Evolutionary conservation across 2,888 invertebrate genomes (phyloP), one percentile per base, ranked within the genome.

Genomic region (Ethmia dodecea): DNA sequence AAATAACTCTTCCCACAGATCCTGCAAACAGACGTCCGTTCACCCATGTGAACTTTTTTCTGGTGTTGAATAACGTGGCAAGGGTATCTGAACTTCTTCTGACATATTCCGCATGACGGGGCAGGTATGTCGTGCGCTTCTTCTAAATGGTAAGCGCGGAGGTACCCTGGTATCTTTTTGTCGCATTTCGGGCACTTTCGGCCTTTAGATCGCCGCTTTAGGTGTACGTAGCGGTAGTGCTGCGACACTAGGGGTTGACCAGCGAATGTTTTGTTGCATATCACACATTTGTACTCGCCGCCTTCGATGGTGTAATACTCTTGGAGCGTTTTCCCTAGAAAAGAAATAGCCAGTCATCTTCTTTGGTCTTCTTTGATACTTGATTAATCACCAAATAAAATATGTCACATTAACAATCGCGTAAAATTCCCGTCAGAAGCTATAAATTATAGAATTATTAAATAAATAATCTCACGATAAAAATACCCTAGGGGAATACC

Each of bases 211-310:
- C 70, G 49, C 3, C 51, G 48, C 35, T 73, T 69, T 4, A 72
- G 42, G 20, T 77, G 76, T 0, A 74, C 69, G 31, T 61, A 66
- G 2, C 67, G 45, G 40, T 70, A 68, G 40, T 76, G 76, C 27
- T 75, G 72, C 0, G 65, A 68, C 13, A 76, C 60, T 2, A 63
- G 52, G 0, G 67, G 63, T 12, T 64, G 60, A 2, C 60, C 62
- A 1, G 55, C 52, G 48, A 61, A 76, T 0, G 36, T 32, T 20
- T 58, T 63, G 0, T 46, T 40, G 42, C 76, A 76, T 2, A 43
- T 25, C 24, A 56, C 66, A 58, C 76, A 76, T 1, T 34, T 29
- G 40, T 52, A 65, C n/a, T 45, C 38, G 3, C 57, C 55, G 16
- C 47, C 38, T 8, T 32, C 31, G 9, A 58, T 13, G n/a, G 46